Base-by-base conservation (phyloP, 2,113 vertebrate species). In the Micronycteris hirsuta region DNA sequence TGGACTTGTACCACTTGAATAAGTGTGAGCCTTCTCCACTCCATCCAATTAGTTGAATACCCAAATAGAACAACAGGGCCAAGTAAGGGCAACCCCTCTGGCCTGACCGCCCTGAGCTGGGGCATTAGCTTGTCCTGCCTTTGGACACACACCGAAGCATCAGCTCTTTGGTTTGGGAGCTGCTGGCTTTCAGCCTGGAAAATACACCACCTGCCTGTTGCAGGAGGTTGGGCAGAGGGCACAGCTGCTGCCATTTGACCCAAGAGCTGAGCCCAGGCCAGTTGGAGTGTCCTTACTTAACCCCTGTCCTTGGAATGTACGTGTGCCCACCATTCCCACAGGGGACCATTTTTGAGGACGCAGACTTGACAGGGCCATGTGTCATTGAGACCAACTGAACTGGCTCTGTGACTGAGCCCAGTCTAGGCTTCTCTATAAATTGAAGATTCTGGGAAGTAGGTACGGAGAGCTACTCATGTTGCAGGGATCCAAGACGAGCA, bases 381-480 rank as follows among this genome's bases (percentile, higher is more conserved):
- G 38, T 61, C 61, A 9, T 43, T 82, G 56, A 13, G 14, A 26
- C 28, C 47, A 17, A 3, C 41, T 5, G 28, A 11, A 41, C 58
- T 65, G 58, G 47, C 20, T 15, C 47, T 26, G 82, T 36, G 63
- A 67, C 45, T 0, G 45, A 52, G 67, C 4, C 31, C 36, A 1
- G 36, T 15, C 33, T 8, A 68, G 61, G 76, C 36, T n/a, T 43
- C 58, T 41, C 1, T 26, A 41, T 54, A 68, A 3, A 67, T 8
- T 20, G 11, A 11, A 68, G 47, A 54, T 8, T 43, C 61, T 41
- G 61, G 36, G 13, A 0, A 38, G 61, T n/a, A 20, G 28, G 36
- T 33, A 36, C 0, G 2, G 47, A 8, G 28, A 45, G 14, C 45
- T 33, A 0, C 4, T 5, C 7, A 0, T n/a, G 47, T 52, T 9